Percentiles rank a stretch among this genome's conserved stretches.
These are phyloP conservation scores for Falcaria lacertinaria DNA, from an alignment of 2,888 invertebrate species.

Conservation along the genomic window DNA sequence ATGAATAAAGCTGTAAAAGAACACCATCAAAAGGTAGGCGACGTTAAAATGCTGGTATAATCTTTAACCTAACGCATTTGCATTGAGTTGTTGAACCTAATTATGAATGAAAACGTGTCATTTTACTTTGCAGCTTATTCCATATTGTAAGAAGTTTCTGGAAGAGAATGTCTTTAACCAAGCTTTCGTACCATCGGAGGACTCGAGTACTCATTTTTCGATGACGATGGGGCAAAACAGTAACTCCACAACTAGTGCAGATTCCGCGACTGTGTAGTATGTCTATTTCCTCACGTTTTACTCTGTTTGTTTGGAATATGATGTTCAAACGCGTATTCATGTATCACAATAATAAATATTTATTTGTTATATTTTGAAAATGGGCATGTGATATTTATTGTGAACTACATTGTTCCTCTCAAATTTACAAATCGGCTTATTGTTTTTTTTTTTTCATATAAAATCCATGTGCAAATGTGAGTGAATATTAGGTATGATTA, in stretches of 20 bases:
- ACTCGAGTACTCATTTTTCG: constrained; percentile 1
- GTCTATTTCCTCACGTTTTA: not conserved
- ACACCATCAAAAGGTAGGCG: constrained; percentile 41
- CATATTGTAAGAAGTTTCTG: constrained; percentile 54
- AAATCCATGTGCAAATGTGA: too few species aligned
- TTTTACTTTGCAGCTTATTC: constrained; percentile 44
- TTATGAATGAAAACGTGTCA: too few species aligned
- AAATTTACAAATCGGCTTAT: too few species aligned
- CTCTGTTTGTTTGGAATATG: too few species aligned
- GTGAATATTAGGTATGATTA: too few species aligned
- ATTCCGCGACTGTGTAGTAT: not conserved
- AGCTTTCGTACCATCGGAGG: constrained; percentile 20
- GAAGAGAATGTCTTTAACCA: constrained; percentile 47
- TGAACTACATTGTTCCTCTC: too few species aligned
- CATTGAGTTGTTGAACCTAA: too few species aligned
- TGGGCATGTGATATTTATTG: too few species aligned
- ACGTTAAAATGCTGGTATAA: not conserved
- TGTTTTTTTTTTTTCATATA: too few species aligned
- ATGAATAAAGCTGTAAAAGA: constrained; percentile 43
- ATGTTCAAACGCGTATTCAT: too few species aligned
- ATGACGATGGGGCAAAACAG: not conserved
- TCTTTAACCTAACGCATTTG: too few species aligned
- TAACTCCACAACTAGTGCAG: not conserved
- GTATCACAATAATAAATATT: not conserved
- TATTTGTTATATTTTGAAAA: not conserved